Evolutionary conservation across 1,140 invertebrate genomes (phyloP), one percentile per base, ranked within the genome.

Genomic region (Solenopsis invicta): DNA sequence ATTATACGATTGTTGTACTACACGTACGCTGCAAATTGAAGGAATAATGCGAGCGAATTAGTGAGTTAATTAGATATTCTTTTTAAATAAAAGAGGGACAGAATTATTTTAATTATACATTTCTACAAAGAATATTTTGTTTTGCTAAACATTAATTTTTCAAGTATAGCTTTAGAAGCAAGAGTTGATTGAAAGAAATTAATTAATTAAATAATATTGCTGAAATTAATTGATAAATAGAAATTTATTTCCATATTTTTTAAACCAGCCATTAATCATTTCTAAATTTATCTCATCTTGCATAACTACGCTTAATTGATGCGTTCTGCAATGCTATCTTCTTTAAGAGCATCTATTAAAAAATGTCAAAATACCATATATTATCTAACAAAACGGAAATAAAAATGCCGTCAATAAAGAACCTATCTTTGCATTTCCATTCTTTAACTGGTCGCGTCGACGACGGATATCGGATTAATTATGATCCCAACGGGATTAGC

Each of bases 401-500:
- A 41, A 59, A 45, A 61, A 82, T 74, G 74, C 41, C 29, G 3
- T 6, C n/a, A 52, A 71, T 21, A 81, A 48, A 13, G 4, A 18
- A 45, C n/a, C 2, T 64, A 50, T 21, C 62, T 54, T 8, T 34
- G n/a, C 9, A 9, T 18, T 69, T 78, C 6, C 52, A 48, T 59
- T 74, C n/a, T 75, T 62, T 21, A n/a, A 48, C 54, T 37, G n/a
- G 2, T 34, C 24, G 59, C 54, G n/a, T n/a, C 18, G 48, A 48
- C 24, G 54, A 84, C 64, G 21, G 54, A 48, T 61, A 59, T 74
- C 80, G 69, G 41, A 13, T 84, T 75, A 61, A 84, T 84, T 62
- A 84, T 75, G 41, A 84, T 61, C 9, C 45, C 54, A 59, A 72
- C 41, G 4, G 45, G 69, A 84, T 75, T 84, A 84, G 69, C 80